phyloP scores from a whole-genome alignment of 1,140 invertebrate species.

The Amphibalanus amphitrite region DNA sequence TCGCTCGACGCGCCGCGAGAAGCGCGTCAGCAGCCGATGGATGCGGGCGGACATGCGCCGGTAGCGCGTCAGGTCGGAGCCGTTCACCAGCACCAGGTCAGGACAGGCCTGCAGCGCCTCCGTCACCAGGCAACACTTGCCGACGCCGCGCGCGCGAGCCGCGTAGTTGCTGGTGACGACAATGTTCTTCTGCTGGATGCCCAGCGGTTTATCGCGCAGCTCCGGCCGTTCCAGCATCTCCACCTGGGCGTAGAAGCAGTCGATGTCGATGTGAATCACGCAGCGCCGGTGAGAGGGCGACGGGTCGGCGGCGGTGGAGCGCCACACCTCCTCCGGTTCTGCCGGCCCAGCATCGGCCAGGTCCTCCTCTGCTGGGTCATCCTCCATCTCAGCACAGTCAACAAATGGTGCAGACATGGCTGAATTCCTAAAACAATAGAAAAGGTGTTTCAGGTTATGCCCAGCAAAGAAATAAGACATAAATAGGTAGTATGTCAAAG shows the following conservation, averaged over 20 bases:
- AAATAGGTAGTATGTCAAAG: too few species aligned
- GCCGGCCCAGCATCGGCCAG: too few species aligned
- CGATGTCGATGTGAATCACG: slow-evolving; percentile 57
- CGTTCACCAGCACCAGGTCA: slow-evolving; percentile 45
- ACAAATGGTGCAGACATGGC: too few species aligned
- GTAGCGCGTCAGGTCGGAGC: slow-evolving; percentile 56
- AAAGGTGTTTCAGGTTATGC: too few species aligned
- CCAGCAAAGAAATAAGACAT: too few species aligned
- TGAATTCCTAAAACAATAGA: too few species aligned
- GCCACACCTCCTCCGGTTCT: background rate
- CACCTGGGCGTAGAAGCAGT: slow-evolving; percentile 68
- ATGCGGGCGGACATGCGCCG: slow-evolving; percentile 49
- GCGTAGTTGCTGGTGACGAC: slow-evolving; percentile 64
- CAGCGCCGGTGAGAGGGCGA: slow-evolving; percentile 23
- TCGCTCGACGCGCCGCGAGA: slow-evolving; percentile 48
- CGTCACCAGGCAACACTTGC: slow-evolving; percentile 49
- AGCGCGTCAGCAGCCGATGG: slow-evolving; percentile 42
- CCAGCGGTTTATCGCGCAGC: slow-evolving; percentile 42
- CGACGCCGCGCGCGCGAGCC: slow-evolving; percentile 46
- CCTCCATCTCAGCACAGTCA: too few species aligned
- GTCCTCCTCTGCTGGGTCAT: too few species aligned
- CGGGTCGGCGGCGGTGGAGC: background rate
- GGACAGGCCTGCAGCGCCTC: slow-evolving; percentile 50
- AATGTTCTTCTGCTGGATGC: slow-evolving; percentile 58
- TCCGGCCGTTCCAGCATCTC: slow-evolving; percentile 51